Evolutionary conservation across 1,140 invertebrate species (phyloP).

Genomic region (Lasioglossum baleicum): DNA sequence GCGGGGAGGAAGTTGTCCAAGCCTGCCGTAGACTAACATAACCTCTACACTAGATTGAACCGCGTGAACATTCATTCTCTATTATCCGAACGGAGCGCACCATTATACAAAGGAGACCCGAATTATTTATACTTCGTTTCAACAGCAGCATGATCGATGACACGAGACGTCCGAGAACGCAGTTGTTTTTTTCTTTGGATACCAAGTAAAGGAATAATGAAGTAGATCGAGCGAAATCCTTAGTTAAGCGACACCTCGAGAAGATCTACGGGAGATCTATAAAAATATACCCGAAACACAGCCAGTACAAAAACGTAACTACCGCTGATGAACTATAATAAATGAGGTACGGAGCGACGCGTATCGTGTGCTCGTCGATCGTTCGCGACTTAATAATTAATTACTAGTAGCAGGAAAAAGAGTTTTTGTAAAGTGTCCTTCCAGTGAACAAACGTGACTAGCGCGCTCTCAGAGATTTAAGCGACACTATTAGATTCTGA

Average conservation of each 20-base stretch:
- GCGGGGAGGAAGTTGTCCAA: too few relatives aligned
- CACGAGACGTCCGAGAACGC: too few relatives aligned
- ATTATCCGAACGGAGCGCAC: background rate
- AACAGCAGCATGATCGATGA: too few relatives aligned
- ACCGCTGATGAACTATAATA: background rate
- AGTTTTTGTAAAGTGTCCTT: constrained; percentile 72
- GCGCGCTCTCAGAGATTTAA: constrained; percentile 56
- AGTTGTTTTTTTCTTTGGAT: background rate
- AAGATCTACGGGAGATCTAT: background rate
- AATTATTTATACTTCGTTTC: background rate
- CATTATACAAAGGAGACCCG: too few relatives aligned
- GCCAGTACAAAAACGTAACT: constrained; percentile 26
- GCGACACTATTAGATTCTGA: constrained; percentile 48
- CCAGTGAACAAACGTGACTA: constrained; percentile 64
- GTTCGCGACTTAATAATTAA: constrained; percentile 12
- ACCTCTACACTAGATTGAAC: background rate
- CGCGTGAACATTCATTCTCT: background rate
- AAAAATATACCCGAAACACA: background rate
- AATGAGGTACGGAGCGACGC: background rate
- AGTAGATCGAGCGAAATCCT: background rate
- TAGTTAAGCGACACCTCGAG: background rate
- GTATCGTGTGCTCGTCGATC: background rate
- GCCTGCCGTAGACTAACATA: background rate
- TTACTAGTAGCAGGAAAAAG: constrained; percentile 34
- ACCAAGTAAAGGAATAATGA: background rate